These are phyloP conservation scores for Sinotaia quadrata DNA, from an alignment of 2,888 invertebrate genomes.

Conservation along the genomic window DNA sequence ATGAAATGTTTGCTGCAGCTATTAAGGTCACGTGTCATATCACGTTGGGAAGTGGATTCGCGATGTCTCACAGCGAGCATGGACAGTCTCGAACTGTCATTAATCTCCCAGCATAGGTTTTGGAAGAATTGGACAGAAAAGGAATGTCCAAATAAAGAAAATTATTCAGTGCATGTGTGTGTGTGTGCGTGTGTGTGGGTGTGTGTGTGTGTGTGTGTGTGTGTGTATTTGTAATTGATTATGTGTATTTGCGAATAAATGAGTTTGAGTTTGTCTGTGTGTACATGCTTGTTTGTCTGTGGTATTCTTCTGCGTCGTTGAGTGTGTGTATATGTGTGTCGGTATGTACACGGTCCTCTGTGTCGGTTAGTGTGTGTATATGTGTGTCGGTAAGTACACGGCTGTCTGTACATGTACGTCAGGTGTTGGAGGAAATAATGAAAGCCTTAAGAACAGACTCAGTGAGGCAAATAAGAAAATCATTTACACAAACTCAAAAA, in stretches of 20 bases:
- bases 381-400: background rate
- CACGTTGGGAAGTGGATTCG: too few species aligned
- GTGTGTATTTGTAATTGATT: constrained; percentile 6
- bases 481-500: background rate
- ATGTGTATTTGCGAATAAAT: background rate
- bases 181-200: too few species aligned
- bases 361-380: background rate
- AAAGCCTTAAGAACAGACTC: too few species aligned
- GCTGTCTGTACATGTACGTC: background rate
- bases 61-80: too few species aligned
- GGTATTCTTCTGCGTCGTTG: background rate
- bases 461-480: too few species aligned
- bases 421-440: background rate
- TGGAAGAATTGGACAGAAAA: too few species aligned
- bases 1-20: too few species aligned
- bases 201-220: constrained; percentile 12
- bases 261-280: constrained; percentile 7
- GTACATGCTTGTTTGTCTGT: background rate
- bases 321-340: background rate
- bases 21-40: too few species aligned
- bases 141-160: too few species aligned
- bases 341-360: background rate
- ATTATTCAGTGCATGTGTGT: too few species aligned
- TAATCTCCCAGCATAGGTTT: too few species aligned
- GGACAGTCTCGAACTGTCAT: too few species aligned